Conservation (phyloP, 2,797 vertebrate species). For the Varecia variegata region DNA sequence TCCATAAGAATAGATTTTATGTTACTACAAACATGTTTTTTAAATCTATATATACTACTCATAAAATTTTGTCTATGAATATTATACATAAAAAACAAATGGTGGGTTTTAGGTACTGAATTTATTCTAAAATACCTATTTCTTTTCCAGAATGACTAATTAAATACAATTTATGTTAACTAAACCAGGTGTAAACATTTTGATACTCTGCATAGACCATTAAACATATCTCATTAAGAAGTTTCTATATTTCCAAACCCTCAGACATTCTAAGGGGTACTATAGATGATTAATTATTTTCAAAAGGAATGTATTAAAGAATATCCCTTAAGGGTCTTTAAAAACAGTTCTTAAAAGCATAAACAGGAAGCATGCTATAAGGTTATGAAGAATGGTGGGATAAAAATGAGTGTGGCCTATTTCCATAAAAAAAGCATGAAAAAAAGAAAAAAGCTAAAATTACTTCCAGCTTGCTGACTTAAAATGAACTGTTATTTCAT, state of each 20-base stretch:
- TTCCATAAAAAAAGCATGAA: constrained; percentile 47
- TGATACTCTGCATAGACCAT: constrained; percentile 35
- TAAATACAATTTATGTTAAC: constrained; percentile 66
- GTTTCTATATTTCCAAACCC: constrained; percentile 38
- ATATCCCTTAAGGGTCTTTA: constrained; percentile 67
- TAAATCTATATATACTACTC: constrained; percentile 4
- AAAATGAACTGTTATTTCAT: constrained; percentile 62
- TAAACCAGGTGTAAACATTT: constrained; percentile 57
- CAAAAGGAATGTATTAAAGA: constrained; percentile 59
- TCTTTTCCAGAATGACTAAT: constrained; percentile 61
- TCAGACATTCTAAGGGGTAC: constrained; percentile 44
- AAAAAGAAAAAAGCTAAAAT: constrained; percentile 22
- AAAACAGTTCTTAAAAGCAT: constrained; percentile 62
- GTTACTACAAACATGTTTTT: not conserved
- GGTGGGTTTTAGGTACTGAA: constrained; percentile 34
- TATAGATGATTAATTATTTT: constrained; percentile 67
- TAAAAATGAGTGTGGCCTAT: constrained; percentile 57
- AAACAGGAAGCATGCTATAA: constrained; percentile 57
- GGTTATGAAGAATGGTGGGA: constrained; percentile 58
- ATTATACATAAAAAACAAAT: constrained; percentile 26
- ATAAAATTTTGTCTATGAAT: constrained; percentile 35
- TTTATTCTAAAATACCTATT: constrained; percentile 48
- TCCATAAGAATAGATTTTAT: not conserved
- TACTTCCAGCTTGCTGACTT: constrained; percentile 52
- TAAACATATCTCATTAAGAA: constrained; percentile 65